Evolutionary conservation across 2,113 vertebrate species (phyloP), one percentile per base, ranked within the genome.

Genomic region (Phocoena phocoena): DNA sequence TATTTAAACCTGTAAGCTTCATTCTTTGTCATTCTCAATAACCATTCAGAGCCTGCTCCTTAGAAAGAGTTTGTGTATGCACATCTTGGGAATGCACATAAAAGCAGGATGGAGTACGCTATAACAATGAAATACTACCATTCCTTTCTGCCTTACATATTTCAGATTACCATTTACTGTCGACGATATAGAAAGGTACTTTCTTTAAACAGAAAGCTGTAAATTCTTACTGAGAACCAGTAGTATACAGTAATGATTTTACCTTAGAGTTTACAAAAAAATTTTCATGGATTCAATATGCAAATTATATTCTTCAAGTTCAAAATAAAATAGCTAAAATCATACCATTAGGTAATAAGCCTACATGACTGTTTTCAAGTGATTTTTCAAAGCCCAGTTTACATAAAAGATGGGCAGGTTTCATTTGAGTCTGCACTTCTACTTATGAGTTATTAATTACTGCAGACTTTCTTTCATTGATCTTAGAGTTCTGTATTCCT

Each of bases 121-220:
- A 10, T 98, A 98, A 98, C 94, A 95, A 79, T 98, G 97, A 98
- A 98, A 98, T 98, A 98, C 85, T 96, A 94, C 81, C 91, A 38
- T 79, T 95, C 80, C 31, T 97, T 98, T 98, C 97, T 98, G 96
- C 96, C 92, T 98, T 96, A 97, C 95, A 95, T 97, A 97, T 98
- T 98, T 98, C 96, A 98, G 95, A 98, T 98, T 92, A 95, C 88
- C 65, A 92, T 96, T 98, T 96, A 93, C 55, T 95, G 73, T 98
- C 25, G 63, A 96, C 60, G 81, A 44, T 96, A 73, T 76, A 95
- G 92, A 97, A 97, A 96, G 92, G 68, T 89, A 93, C 36, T 95
- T 80, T 60, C 70, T 76, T 23, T 33, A 96, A 96, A 63, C 71
- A 93, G 67, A 92, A 98, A 94, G 65, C 41, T 97, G 91, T 97